phyloP scores from a whole-genome alignment of 2,888 invertebrate species.

The Cantharis rustica region DNA sequence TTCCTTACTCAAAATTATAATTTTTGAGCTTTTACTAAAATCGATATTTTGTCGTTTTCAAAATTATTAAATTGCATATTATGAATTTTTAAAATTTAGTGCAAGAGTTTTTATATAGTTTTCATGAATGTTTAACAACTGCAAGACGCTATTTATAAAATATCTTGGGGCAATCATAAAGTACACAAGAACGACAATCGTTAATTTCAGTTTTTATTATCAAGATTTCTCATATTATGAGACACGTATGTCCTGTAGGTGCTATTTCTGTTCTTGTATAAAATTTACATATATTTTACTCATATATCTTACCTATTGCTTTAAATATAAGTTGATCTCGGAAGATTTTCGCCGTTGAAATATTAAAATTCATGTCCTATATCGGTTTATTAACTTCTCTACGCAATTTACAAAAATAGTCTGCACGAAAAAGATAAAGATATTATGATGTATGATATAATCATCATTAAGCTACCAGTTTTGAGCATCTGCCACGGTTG shows the following conservation, averaged over 20 bases:
- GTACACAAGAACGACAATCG: conserved; percentile 23
- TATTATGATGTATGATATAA: neutral
- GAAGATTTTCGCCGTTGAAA: neutral
- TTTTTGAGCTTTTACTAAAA: too few relatives aligned
- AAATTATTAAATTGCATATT: neutral
- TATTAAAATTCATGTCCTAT: neutral
- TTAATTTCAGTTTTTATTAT: conserved; percentile 27
- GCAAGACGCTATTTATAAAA: conserved; percentile 16
- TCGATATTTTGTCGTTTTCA: neutral
- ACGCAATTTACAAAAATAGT: neutral
- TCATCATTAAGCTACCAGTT: neutral
- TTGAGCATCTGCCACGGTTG: neutral
- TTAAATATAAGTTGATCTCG: conserved; percentile 18
- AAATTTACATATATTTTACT: neutral
- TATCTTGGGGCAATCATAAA: conserved; percentile 21
- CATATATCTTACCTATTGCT: neutral
- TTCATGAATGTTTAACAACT: conserved; percentile 30
- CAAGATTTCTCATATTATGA: conserved; percentile 24
- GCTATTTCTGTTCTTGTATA: conserved; percentile 18
- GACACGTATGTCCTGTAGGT: conserved; percentile 24
- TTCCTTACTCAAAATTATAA: too few relatives aligned
- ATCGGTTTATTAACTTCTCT: neutral
- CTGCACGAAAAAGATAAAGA: neutral
- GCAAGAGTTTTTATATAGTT: neutral
- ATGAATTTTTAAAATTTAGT: neutral